Evolutionary conservation across 2,797 vertebrate species (phyloP), one percentile per base, ranked within the genome.

Genomic region (Dicrostonyx torquatus): DNA sequence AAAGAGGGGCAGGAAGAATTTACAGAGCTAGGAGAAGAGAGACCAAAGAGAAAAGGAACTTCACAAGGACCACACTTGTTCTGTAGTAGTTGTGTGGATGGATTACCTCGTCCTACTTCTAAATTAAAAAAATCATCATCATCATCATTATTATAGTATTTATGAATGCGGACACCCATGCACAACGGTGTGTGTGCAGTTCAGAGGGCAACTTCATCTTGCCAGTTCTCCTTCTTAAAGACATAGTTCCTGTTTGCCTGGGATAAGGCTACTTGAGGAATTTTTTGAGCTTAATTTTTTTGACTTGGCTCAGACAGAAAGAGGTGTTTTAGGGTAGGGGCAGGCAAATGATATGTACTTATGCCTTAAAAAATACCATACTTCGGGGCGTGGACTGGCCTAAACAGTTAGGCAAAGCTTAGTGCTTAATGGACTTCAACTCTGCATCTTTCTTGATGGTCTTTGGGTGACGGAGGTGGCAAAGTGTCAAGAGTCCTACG

Each of bases 261-360:
- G 45, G 73, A 77, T 66, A 58, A 40, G 12, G 50, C 58, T 89
- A 77, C 48, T 70, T 91, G 58, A 75, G n/a, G 72, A 72, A 87
- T 20, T 29, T 70, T 72, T 40, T 64, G 5, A 55, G 18, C 9
- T 87, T 72, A 29, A 31, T 87, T 6, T 73, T 73, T 87, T 72
- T 87, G n/a, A 73, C 12, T 89, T 53, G 87, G 34, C 31, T 94
- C 80, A 90, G 37, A 94, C 11, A 76, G 37, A 94, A 84, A 45
- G 4, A 58, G 70, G n/a, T 31, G 26, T 87, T 58, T 55, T 68
- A 20, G 20, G 45, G 31, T 31, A 8, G 40, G 3, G 43, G 13
- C 5, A 11, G 29, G 68, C 17, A 70, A 91, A 93, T 79, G 15
- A 86, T 48, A 20, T 87, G 34, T 79, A 87, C 9, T 3, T 20